These are phyloP conservation scores for Valencia hispanica DNA, from an alignment of 2,797 vertebrate species.

Conservation along the genomic window DNA sequence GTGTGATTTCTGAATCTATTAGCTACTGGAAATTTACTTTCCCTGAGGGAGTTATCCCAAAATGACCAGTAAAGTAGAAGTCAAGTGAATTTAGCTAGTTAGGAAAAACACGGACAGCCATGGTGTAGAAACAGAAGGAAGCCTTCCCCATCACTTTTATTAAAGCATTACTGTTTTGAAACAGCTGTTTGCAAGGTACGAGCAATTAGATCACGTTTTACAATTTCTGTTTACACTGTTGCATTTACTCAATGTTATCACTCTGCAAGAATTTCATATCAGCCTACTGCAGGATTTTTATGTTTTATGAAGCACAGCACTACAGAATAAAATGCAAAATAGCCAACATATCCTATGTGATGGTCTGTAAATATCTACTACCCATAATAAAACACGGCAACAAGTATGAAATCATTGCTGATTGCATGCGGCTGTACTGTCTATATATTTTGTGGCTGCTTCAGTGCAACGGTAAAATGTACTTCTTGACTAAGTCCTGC, in stretches of 20 bases:
- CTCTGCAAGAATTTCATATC: background rate
- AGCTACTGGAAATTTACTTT: no score
- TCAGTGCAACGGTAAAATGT: slow-evolving; percentile 25
- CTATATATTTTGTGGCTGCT: slow-evolving; percentile 2
- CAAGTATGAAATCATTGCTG: slow-evolving; percentile 19
- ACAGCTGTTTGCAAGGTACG: background rate
- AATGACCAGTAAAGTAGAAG: no score
- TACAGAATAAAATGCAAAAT: no score
- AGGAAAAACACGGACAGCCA: background rate
- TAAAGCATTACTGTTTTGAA: background rate
- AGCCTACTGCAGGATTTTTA: background rate
- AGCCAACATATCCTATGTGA: background rate
- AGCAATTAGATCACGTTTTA: background rate
- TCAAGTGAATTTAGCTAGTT: no score
- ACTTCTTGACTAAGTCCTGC: slow-evolving; percentile 30
- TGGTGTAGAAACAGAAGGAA: background rate
- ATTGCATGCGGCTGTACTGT: slow-evolving; percentile 23
- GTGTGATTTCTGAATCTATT: no score
- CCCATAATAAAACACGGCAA: slow-evolving; percentile 33
- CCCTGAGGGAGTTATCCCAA: no score
- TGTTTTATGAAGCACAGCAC: slow-evolving; percentile 7
- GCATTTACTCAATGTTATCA: background rate
- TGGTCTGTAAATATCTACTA: background rate
- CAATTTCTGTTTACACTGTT: background rate
- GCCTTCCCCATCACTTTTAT: background rate